Evolutionary conservation across 1,140 invertebrate genomes (phyloP).

Genomic region (Drosophila malerkotliana): DNA sequence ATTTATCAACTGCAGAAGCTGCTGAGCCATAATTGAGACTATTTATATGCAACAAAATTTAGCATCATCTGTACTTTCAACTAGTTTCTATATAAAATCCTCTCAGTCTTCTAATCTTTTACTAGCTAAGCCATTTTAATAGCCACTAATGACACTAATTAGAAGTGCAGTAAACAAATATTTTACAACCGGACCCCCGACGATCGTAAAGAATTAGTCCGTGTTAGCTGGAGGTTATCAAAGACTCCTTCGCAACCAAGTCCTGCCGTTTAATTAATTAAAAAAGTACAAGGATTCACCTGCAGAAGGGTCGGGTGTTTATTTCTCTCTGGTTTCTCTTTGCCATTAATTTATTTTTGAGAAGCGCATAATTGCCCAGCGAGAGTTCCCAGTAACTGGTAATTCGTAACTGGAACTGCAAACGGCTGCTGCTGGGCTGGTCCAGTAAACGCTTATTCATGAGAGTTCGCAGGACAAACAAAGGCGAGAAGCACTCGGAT

Average conservation of each 20-base stretch:
- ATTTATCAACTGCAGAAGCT: neutral
- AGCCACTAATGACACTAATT: constrained; percentile 35
- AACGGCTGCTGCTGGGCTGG: constrained; percentile 10
- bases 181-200: constrained; percentile 12
- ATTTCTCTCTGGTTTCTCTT: constrained; percentile 7
- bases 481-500: constrained; percentile 35
- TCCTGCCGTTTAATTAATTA: constrained; percentile 50
- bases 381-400: constrained; percentile 1
- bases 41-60: neutral
- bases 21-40: neutral
- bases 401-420: constrained; percentile 28
- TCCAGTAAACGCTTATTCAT: constrained; percentile 32
- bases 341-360: constrained; percentile 67
- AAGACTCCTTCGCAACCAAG: constrained; percentile 12
- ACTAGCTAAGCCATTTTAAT: constrained; percentile 6
- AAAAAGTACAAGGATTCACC: constrained; percentile 31
- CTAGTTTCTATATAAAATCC: neutral
- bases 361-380: constrained; percentile 66
- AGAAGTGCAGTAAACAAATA: constrained; percentile 35
- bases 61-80: neutral
- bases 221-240: constrained; percentile 13
- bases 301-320: constrained; percentile 22
- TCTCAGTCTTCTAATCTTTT: neutral
- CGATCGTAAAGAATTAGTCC: constrained; percentile 23
- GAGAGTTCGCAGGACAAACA: constrained; percentile 25